phyloP scores from a whole-genome alignment of 1,140 invertebrate genomes.

The Hypothenemus hampei region DNA sequence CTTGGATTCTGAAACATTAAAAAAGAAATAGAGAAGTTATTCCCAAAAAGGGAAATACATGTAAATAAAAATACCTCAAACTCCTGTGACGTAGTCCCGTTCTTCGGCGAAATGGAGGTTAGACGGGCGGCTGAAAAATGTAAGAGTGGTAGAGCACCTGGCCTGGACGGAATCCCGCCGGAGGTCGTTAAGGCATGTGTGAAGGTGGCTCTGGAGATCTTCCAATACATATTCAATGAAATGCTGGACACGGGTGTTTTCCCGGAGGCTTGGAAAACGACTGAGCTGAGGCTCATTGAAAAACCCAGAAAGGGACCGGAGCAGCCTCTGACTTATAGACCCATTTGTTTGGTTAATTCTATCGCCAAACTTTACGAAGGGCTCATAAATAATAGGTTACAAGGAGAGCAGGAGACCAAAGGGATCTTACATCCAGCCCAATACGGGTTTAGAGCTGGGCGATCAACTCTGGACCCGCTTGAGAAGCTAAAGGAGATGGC shows the following conservation, averaged over 20 bases:
- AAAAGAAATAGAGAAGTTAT: too few species aligned
- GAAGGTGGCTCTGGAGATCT: background rate
- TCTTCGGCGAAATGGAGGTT: background rate
- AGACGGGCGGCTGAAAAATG: background rate
- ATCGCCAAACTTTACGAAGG: slow-evolving; percentile 28
- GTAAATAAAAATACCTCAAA: background rate
- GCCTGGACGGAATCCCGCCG: background rate
- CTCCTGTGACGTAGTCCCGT: background rate
- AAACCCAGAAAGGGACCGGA: slow-evolving; percentile 13
- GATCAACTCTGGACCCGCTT: slow-evolving; percentile 29
- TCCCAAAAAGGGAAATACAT: background rate
- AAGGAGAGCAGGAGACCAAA: slow-evolving; percentile 9
- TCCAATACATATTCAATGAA: background rate
- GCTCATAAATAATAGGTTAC: slow-evolving; percentile 14
- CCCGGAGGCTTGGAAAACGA: slow-evolving; percentile 19
- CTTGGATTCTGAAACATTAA: too few species aligned
- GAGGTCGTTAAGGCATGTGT: background rate
- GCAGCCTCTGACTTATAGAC: slow-evolving; percentile 22
- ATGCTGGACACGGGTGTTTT: slow-evolving; percentile 1
- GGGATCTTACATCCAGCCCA: slow-evolving; percentile 22
- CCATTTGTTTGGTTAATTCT: slow-evolving; percentile 29
- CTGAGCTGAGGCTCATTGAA: slow-evolving; percentile 14
- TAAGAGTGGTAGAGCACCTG: background rate
- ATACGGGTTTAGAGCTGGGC: slow-evolving; percentile 27
- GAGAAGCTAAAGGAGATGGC: background rate